These are phyloP conservation scores for Acronicta leporina DNA, from an alignment of 2,888 invertebrate genomes.

Conservation along the genomic window DNA sequence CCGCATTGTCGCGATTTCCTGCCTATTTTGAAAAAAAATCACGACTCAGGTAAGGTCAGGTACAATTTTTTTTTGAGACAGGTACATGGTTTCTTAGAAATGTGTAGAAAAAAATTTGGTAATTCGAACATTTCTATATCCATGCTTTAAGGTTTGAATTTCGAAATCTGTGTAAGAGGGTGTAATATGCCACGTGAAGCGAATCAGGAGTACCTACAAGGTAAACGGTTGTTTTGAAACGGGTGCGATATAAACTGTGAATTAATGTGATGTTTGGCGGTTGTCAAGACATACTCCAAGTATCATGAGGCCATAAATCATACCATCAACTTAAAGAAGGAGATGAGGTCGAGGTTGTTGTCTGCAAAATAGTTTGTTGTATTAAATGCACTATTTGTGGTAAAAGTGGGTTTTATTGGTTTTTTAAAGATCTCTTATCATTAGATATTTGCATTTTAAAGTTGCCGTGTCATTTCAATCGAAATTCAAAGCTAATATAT, in stretches of 20 bases:
- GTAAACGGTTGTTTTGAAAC: neutral
- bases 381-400: no score
- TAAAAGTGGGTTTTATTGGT: no score
- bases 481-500: no score
- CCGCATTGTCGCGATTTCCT: conserved; percentile 82
- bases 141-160: conserved; percentile 58
- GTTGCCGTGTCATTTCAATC: no score
- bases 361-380: no score
- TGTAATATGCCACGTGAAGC: conserved; percentile 15
- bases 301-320: neutral
- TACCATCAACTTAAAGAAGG: no score
- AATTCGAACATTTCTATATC: conserved; percentile 45
- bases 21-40: conserved; percentile 66
- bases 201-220: conserved; percentile 7
- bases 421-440: no score
- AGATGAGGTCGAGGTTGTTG: no score
- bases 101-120: conserved; percentile 53
- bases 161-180: conserved; percentile 23
- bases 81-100: conserved; percentile 53
- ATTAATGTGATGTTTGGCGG: neutral
- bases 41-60: conserved; percentile 66
- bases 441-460: no score
- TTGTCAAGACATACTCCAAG: neutral
- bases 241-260: neutral
- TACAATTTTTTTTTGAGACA: conserved; percentile 74